Evolutionary conservation across 1,140 invertebrate genomes (phyloP).

Genomic region (Eufriesea mexicana): DNA sequence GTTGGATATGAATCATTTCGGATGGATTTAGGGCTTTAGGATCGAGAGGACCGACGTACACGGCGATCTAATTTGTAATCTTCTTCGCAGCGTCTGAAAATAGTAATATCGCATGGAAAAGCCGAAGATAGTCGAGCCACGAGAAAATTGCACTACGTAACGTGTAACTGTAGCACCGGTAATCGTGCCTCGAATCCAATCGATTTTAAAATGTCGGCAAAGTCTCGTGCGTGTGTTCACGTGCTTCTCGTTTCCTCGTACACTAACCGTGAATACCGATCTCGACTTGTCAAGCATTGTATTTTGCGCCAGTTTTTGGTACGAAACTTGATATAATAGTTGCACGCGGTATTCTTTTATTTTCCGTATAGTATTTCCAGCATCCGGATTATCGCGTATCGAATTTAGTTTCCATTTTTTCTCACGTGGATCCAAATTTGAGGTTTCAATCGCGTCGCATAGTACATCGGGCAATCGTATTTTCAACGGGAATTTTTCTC

Average conservation of each 20-base stretch:
- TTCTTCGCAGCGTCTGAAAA: constrained; percentile 39
- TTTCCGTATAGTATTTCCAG: constrained; percentile 20
- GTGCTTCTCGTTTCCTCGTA: not conserved
- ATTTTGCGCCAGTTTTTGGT: constrained; percentile 6
- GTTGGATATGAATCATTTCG: constrained; percentile 48
- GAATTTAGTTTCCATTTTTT: constrained; percentile 4
- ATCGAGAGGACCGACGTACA: constrained; percentile 34
- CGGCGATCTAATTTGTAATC: constrained; percentile 42
- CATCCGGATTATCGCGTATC: constrained; percentile 27
- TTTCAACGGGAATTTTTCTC: not conserved
- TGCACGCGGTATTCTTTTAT: not conserved
- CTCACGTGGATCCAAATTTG: constrained; percentile 18
- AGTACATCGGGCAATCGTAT: not conserved
- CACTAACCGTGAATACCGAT: not conserved
- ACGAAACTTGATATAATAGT: constrained; percentile 35
- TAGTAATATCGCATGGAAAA: constrained; percentile 37
- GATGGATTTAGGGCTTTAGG: constrained; percentile 49
- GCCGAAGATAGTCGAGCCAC: not conserved
- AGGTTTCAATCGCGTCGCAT: not conserved
- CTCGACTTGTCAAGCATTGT: constrained; percentile 10
- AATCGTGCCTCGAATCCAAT: not conserved
- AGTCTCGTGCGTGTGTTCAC: not conserved
- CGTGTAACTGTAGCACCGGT: not conserved
- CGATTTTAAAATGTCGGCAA: not conserved
- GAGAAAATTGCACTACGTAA: not conserved